Evolutionary conservation across 2,888 invertebrate genomes (phyloP).

Genomic region (Drosophila hamatofila): DNA sequence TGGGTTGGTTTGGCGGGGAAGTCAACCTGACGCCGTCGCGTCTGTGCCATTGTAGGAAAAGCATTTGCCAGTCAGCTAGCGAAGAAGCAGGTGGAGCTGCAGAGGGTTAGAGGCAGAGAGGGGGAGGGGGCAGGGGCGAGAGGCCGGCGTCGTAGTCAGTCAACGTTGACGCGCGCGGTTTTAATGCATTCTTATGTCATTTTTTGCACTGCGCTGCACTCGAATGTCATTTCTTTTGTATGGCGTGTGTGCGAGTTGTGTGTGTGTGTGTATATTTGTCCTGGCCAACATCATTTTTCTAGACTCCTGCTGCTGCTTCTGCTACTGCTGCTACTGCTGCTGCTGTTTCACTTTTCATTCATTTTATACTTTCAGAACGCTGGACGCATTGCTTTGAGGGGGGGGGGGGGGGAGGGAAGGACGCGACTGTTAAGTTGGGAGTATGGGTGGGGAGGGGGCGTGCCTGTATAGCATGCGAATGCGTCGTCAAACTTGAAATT

Average conservation of each 20-base stretch:
- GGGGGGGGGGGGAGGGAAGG: not conserved
- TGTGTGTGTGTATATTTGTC: conserved; percentile 9
- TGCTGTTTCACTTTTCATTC: conserved; percentile 69
- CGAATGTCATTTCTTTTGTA: conserved; percentile 71
- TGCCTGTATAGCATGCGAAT: conserved; percentile 17
- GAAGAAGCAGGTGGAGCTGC: not conserved
- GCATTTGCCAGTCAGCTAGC: conserved; percentile 44
- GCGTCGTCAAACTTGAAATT: conserved; percentile 74
- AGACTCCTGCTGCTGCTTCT: conserved; percentile 28
- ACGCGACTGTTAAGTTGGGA: conserved; percentile 21
- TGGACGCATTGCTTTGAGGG: conserved; percentile 16
- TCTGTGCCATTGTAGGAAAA: conserved; percentile 73
- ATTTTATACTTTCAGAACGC: conserved; percentile 64
- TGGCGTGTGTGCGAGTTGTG: conserved; percentile 14
- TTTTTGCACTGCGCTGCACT: conserved; percentile 74
- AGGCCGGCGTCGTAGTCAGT: conserved; percentile 64
- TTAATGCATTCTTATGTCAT: conserved; percentile 81
- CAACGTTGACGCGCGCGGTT: conserved; percentile 79
- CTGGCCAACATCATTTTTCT: conserved; percentile 52
- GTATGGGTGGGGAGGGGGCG: not conserved
- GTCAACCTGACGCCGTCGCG: conserved; percentile 80
- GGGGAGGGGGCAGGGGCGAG: not conserved
- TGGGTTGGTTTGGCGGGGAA: conserved; percentile 36
- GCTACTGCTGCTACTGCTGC: conserved; percentile 16
- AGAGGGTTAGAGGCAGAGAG: not conserved